These are phyloP conservation scores for Polyommatus icarus DNA, from an alignment of 2,888 invertebrate genomes.

Conservation along the genomic window DNA sequence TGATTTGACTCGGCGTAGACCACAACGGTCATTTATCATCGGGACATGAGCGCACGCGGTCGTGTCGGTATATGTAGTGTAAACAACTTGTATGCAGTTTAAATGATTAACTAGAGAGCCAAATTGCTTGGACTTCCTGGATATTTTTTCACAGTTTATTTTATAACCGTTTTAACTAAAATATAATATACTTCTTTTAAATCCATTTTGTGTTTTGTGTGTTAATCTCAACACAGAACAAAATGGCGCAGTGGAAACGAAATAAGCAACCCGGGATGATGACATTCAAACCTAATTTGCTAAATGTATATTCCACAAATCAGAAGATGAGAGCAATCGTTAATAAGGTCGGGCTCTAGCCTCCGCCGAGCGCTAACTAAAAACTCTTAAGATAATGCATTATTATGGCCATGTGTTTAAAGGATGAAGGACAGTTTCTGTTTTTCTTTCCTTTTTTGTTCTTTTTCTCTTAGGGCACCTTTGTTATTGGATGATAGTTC, in stretches of 20 bases:
- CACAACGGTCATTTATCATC: constrained; percentile 19
- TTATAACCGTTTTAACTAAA: background rate
- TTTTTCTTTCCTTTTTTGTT: background rate
- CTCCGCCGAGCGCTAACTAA: constrained; percentile 26
- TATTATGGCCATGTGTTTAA: background rate
- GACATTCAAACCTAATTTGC: constrained; percentile 23
- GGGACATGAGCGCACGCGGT: background rate
- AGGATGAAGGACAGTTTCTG: background rate
- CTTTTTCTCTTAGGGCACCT: too few relatives aligned
- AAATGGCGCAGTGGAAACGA: background rate
- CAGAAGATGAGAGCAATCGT: constrained; percentile 13
- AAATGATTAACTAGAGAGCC: background rate
- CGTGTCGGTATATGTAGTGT: constrained; percentile 5
- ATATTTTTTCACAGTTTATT: background rate
- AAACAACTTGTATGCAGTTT: constrained; percentile 8
- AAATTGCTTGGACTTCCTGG: background rate
- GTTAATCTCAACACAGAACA: too few relatives aligned
- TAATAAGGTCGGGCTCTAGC: constrained; percentile 34
- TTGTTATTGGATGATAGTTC: too few relatives aligned
- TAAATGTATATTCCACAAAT: constrained; percentile 22
- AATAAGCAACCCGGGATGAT: background rate
- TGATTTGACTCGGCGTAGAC: constrained; percentile 25
- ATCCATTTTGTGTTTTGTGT: background rate
- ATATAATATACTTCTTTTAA: background rate
- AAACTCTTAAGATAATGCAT: constrained; percentile 34